Base-by-base conservation (phyloP, 64 coral and sea anemone genomes). In the Dendrophyllia cribrosa region DNA sequence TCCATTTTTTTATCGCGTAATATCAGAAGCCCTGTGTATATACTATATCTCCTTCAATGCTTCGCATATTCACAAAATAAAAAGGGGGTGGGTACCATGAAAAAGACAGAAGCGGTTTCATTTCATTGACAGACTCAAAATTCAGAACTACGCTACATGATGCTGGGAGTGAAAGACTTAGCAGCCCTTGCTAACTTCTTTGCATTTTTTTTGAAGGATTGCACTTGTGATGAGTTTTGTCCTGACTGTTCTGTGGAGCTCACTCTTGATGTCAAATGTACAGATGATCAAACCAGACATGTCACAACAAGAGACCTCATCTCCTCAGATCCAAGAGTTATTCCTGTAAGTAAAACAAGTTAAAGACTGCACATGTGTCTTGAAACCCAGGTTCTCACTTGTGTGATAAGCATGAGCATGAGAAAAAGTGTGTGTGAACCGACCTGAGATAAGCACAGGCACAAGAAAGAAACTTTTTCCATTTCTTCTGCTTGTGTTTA, bases 141-240 rank as follows among this genome's bases (percentile, higher is more conserved):
- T 56, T 12, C 12, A 56, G 12, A 84, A 22, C 23, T 60, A 5
- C 7, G 15, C 4, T 77, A 53, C 63, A 44, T 25, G 12, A 44
- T 25, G 12, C 58, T 52, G 19, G 5, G 24, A 44, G 58, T 72
- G 45, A 60, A 95, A 79, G 88, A 84, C 63, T 95, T 7, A 46
- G 43, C 6, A 13, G 4, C 15, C 1, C 9, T 78, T 60, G 59
- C n/a, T 13, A 76, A 4, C 26, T 73, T 5, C 47, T 67, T 23
- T 77, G 19, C 64, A 66, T 62, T 89, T 64, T 64, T 26, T 17
- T 72, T 55, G 12, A 68, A 99, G 97, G 97, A 99, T 66, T 99
- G 97, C n/a, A 88, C 91, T 7, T 99, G 97, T 94, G 97, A 91
- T 24, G 94, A 99, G 59, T 99, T 99, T 71, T 99, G 97, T 92